Evolutionary conservation across 2,113 vertebrate genomes (phyloP), one percentile per base, ranked within the genome.

Genomic region (Lasiurus borealis): DNA sequence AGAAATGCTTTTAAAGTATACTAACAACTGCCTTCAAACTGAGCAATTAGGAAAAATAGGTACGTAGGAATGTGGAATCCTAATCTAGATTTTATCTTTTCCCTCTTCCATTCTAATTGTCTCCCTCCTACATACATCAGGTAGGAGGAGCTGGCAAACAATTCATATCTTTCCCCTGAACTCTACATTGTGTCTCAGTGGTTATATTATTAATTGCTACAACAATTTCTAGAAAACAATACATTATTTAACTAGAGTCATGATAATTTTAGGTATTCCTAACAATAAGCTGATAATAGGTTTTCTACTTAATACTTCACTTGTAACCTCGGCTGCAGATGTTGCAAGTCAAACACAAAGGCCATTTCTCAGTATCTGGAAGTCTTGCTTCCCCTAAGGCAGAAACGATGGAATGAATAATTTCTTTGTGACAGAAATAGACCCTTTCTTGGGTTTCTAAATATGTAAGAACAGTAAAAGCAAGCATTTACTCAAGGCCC

Each of bases 351-450:
- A 40, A 68, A 71, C 29, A 40, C 71, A 78, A 88, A 82, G 50
- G 76, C 75, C 57, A 31, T 69, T 59, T 64, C 73, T 84, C 46
- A 50, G 4, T 72, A 76, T 81, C 21, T 57, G 13, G 71, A 34
- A 34, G 66, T 31, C 72, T 68, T 82, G 66, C 76, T 90, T 95
- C 44, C 88, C 54, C 69, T 82, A 69, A 90, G 84, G 40, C 80
- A 93, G 66, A 25, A 90, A 73, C 50, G 94, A 75, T 85, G 18
- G 57, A 87, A 94, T 77, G 66, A 86, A 25, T 59, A 52, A 94
- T 87, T 95, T 88, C 25, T 85, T 40, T 75, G 54, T 36, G 71
- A 93, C 48, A 91, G 52, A 91, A 94, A 89, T 77, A 94, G 72
- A 77, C 29, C 13, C 34, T 27, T 68, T 59, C 62, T 62, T 94